Evolutionary conservation across 2,113 vertebrate genomes (phyloP), one percentile per base, ranked within the genome.

Genomic region (Engraulis encrasicolus): DNA sequence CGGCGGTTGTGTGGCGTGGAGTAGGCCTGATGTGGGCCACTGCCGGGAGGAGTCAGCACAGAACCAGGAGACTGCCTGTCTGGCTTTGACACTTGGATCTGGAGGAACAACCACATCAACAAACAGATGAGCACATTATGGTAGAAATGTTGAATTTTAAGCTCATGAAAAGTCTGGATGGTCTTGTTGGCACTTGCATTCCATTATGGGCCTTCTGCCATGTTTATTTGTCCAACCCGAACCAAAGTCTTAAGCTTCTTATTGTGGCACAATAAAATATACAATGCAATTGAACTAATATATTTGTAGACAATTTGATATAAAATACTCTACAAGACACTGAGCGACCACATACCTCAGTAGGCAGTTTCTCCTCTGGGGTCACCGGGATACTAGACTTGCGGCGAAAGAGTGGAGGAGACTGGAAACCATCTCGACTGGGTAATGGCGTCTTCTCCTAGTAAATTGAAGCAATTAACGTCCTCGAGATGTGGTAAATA

Each of bases 1-100:
- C 89, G 89, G 85, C 93, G 95, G 79, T 92, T 89, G 79, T 97
- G 95, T 85, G 96, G 94, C 17, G 96, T 95, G 54, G 94, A 93
- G 90, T 97, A 97, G 27, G 86, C 88, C 40, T 93, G 94, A 0
- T 48, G 93, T 78, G 92, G 88, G 40, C 93, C 85, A 12, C 93
- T 87, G 50, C 94, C 88, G 0, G 94, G 89, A 18, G 61, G 92
- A 48, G 50, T 88, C 81, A 81, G 74, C 11, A 87, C 86, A 12
- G 87, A 91, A 85, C 87, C 89, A 48, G 93, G 87, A 0, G 89
- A 89, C 82, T 83, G 88, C 77, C 87, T 91, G 79, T 54, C 88
- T 2, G 87, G 83, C 66, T 89, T 88, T 2, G 54, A 78, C 18
- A 88, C 83, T 50, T 11, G 66, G 34, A 31, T 74, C 66, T 74